Evolutionary conservation across 1,140 invertebrate genomes (phyloP), one percentile per base, ranked within the genome.

Genomic region (Musca domestica): DNA sequence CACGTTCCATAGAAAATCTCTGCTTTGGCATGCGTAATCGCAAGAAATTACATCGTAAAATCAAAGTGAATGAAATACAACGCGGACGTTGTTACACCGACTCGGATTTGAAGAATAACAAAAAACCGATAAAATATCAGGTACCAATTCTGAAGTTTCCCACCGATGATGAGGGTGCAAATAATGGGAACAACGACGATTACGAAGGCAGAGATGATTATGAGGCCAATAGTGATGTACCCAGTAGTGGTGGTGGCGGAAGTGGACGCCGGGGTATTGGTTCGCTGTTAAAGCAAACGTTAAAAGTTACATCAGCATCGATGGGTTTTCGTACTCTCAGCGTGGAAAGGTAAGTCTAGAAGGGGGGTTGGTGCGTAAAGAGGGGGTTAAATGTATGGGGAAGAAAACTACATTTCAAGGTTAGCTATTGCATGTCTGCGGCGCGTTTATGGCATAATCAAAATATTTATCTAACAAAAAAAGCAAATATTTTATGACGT

Each of bases 241-340:
- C 48, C 20, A 22, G 48, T 51, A 51, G 48, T 22, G 34, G 56
- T 61, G 7, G 9, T 19, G 12, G 49, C 49, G 23, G 49, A 10
- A 22, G 52, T 25, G 27, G 73, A 68, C 56, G 73, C 70, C 9
- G 64, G 72, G 41, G 63, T 12, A 41, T 41, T 41, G 34, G 73
- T n/a, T 76, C 74, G n/a, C 63, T 76, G 54, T 63, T 76, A 23
- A 69, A 74, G 19, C 74, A 76, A 25, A 74, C 73, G 9, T 61
- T 76, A 0, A 76, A 74, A 46, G 73, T 76, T 49, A 76, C 74
- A 10, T 71, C 72, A 3, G 72, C 70, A 17, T 72, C 74, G 49
- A 71, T 76, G 49, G 74, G 74, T 7, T 64, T 74, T 7, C 52
- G 58, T 15, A 52, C 66, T 3, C n/a, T 54, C 23, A 71, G 71